phyloP scores from a whole-genome alignment of 2,797 vertebrate genomes.

The Prunella strophiata region DNA sequence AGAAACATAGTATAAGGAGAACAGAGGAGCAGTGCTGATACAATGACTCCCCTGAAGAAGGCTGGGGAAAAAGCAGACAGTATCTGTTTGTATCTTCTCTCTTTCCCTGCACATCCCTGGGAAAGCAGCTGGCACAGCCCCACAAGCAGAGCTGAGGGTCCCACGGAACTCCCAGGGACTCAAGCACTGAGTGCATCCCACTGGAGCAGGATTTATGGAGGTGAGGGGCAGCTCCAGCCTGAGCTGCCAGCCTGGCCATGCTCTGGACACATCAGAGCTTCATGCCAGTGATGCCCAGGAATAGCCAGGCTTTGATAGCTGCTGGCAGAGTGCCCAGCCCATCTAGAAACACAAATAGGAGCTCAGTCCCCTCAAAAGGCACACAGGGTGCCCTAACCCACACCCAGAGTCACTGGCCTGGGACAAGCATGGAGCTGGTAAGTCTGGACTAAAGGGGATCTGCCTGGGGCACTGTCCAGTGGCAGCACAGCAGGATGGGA shows the following conservation, averaged over 20 bases:
- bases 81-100: background rate
- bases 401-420: background rate
- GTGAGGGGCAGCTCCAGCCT: background rate
- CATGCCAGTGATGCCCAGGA: background rate
- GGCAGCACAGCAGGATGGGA: background rate
- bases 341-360: background rate
- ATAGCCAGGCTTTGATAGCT: background rate
- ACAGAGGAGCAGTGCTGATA: background rate
- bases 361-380: background rate
- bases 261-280: background rate
- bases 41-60: background rate
- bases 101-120: background rate
- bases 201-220: background rate
- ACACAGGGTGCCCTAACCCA: background rate
- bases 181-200: background rate
- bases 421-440: background rate
- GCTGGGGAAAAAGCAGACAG: background rate
- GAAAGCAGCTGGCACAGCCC: background rate
- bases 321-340: background rate
- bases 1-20: background rate
- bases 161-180: accelerated
- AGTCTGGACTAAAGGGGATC: background rate
- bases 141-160: accelerated
- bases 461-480: background rate
- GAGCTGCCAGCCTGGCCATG: background rate